Conservation (phyloP, 2,888 invertebrate genomes). For the Eupeodes luniger region DNA sequence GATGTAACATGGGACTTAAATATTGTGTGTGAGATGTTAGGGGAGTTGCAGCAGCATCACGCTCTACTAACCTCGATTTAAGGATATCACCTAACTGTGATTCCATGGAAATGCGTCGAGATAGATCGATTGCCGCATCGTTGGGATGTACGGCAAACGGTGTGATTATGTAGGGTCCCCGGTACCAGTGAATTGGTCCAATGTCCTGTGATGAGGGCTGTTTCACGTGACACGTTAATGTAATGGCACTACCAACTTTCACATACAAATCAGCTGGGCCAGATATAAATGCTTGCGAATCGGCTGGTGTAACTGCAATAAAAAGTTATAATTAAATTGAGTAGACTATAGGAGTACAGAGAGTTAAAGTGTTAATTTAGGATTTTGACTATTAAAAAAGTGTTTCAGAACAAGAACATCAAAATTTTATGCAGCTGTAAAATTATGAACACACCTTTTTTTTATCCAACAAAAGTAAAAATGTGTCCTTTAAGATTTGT, state of each 20-base stretch:
- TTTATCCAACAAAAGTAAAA: no score
- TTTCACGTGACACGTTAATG: conserved; percentile 89
- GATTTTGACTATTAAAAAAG: no score
- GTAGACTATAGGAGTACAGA: no score
- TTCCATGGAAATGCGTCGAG: conserved; percentile 83
- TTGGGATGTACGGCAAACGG: conserved; percentile 83
- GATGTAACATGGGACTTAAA: no score
- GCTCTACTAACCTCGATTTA: conserved; percentile 86
- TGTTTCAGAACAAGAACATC: no score
- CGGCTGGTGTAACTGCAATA: conserved; percentile 84
- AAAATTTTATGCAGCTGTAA: no score
- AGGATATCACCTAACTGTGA: conserved; percentile 87
- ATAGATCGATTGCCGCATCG: conserved; percentile 83
- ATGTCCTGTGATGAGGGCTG: conserved; percentile 88
- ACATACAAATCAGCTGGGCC: conserved; percentile 89
- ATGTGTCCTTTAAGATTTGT: no score
- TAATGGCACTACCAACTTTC: conserved; percentile 90
- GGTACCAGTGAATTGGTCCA: conserved; percentile 90
- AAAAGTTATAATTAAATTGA: conserved; percentile 43
- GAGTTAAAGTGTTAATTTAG: no score
- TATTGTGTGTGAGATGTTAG: not conserved
- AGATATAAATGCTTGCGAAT: conserved; percentile 88
- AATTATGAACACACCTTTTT: no score
- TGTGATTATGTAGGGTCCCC: conserved; percentile 84
- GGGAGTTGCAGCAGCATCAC: no score